Evolutionary conservation across 2,888 invertebrate genomes (phyloP), one percentile per base, ranked within the genome.

Genomic region (Sarcophaga caerulescens): DNA sequence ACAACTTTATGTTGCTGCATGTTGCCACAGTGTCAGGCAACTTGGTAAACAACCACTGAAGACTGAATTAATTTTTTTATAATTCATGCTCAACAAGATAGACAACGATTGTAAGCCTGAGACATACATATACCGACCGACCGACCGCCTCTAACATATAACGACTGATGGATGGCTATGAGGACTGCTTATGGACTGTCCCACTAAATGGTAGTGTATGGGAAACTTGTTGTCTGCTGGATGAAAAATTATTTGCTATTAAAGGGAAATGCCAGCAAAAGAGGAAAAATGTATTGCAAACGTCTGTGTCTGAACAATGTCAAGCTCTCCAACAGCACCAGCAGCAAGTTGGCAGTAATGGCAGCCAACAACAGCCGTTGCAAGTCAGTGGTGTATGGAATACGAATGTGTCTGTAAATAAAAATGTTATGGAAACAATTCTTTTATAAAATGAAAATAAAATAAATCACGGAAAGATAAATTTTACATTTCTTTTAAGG

Each of bases 391-490:
- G 3, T 14, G 35, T 35, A 35, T 11, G 62, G 11, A 47, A 19
- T 62, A 62, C 69, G 60, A 10, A n/a, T 21, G 21, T 8, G 21
- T 21, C 14, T 57, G 57, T 44, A 35, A 35, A 10, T 35, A 35
- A 35, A 25, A 45, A 35, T 65, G 21, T 5, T 57, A 59, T 52
- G 52, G 35, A 47, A 70, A 63, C 21, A n/a, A 25, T 25, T 70
- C 35, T 66, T 35, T 35, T 45, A 23, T 66, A 2, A 73, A 71
- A 71, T 71, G 59, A 63, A 52, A 71, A 19, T 59, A 44, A 66
- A 71, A 83, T 83, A 83, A 83, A 83, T 73, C 68, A 62, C 44
- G 3, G 14, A 2, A 4, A 44, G 65, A 82, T 70, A 71, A 65
- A 60, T 47, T 82, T 70, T 65, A 73, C 23, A 17, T 71, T 60